phyloP scores from a whole-genome alignment of 2,888 invertebrate species.

The Neuroscelio doddi region DNA sequence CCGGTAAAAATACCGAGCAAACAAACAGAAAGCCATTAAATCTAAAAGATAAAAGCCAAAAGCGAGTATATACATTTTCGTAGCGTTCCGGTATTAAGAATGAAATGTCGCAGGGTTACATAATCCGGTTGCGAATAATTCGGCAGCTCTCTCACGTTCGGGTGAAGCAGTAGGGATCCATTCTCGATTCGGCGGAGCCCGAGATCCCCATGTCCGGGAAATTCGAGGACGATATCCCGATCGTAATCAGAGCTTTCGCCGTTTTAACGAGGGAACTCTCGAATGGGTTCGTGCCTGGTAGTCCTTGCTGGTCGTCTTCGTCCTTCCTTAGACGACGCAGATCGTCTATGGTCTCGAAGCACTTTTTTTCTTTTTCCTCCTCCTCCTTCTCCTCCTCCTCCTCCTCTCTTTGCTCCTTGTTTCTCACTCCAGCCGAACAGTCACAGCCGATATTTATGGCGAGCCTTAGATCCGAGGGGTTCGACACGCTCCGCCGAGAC shows the following conservation, averaged over 20 bases:
- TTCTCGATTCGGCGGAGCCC: too few relatives aligned
- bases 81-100: too few relatives aligned
- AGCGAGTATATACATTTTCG: too few relatives aligned
- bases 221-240: constrained; percentile 45
- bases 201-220: constrained; percentile 16
- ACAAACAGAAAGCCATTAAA: too few relatives aligned
- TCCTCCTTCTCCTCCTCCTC: constrained; percentile 13
- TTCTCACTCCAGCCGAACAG: constrained; percentile 51
- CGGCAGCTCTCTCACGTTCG: too few relatives aligned
- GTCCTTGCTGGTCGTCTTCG: constrained; percentile 26
- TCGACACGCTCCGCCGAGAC: constrained; percentile 53
- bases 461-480: constrained; percentile 60
- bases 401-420: constrained; percentile 23
- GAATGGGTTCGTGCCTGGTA: constrained; percentile 47
- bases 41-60: too few relatives aligned
- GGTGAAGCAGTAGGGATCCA: too few relatives aligned
- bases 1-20: too few relatives aligned
- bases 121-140: too few relatives aligned
- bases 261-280: constrained; percentile 42
- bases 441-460: constrained; percentile 70
- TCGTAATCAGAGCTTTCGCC: constrained; percentile 46
- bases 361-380: constrained; percentile 21
- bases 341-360: constrained; percentile 39
- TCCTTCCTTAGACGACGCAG: constrained; percentile 38
- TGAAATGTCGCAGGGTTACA: too few relatives aligned